Evolutionary conservation across 2,888 invertebrate species (phyloP), one percentile per base, ranked within the genome.

Genomic region (Chironomus tentans): DNA sequence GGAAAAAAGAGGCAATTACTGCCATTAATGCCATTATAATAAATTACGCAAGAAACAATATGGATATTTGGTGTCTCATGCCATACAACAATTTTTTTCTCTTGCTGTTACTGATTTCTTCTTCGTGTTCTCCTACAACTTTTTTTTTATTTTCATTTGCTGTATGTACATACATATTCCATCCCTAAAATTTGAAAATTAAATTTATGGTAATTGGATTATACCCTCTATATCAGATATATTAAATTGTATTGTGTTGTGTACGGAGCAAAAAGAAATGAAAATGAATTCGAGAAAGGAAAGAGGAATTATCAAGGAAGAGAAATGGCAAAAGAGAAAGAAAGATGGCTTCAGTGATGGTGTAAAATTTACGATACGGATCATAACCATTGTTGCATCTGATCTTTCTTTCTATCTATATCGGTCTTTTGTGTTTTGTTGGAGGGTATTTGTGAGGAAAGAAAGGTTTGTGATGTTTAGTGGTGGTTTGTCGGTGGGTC

Each of bases 171-270:
- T 10, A 10, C 10, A 38, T 2, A 46, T 62, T 73, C 18, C 72
- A 21, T 28, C 72, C 72, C 62, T 56, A 62, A 73, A 73, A 56
- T 73, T 73, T 73, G 61, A 62, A 65, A 73, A 73, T 73, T 73
- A 73, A 73, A 73, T 73, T 73, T 73, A 73, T 73, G 72, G 15
- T 73, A 73, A 73, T 73, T 73, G 72, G 72, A 73, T 73, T 73
- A 73, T 28, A 61, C 46, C 62, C 65, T 28, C 56, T 50, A 18
- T 56, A 50, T 70, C n/a, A 13, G 12, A 71, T 18, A 6, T 56
- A 56, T 56, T 56, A 18, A n/a, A 18, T 18, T 56, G 56, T 18
- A 6, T 56, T 56, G 15, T 56, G 3, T 56, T 56, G n/a, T 56
- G 56, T 56, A 56, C 18, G n/a, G 56, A 18, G 5, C n/a, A 56